Evolutionary conservation across 2,888 invertebrate genomes (phyloP).

Genomic region (Drosophila mayaguana): DNA sequence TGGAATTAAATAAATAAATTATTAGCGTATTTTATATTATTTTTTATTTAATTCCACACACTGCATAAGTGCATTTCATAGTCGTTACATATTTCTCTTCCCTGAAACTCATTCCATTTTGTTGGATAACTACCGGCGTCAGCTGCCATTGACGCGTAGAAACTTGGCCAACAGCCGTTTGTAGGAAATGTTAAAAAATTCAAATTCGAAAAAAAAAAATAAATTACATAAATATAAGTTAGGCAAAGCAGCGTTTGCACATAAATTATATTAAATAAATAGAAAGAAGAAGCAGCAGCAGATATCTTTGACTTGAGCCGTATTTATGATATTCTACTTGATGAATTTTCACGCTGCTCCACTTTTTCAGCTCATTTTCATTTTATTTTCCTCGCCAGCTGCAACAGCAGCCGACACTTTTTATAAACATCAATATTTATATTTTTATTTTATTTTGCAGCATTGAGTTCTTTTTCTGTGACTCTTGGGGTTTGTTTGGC

Average conservation of each 20-base stretch:
- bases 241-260: constrained; percentile 28
- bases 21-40: too few relatives aligned
- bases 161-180: constrained; percentile 54
- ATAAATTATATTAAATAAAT: constrained; percentile 60
- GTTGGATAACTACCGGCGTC: constrained; percentile 45
- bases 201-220: constrained; percentile 67
- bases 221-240: constrained; percentile 69
- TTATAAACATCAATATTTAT: constrained; percentile 59
- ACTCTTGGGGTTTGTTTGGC: constrained; percentile 42
- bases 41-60: too few relatives aligned
- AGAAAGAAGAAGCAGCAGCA: not conserved
- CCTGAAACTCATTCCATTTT: constrained; percentile 1
- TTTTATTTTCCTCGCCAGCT: not conserved
- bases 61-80: constrained; percentile 19
- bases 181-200: constrained; percentile 44
- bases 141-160: constrained; percentile 49
- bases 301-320: constrained; percentile 53
- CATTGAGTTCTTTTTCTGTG: constrained; percentile 1
- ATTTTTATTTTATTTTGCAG: constrained; percentile 6
- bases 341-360: constrained; percentile 39
- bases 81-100: not conserved
- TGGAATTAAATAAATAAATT: too few relatives aligned
- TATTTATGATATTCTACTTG: constrained; percentile 57
- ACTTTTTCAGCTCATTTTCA: not conserved
- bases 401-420: constrained; percentile 25